These are phyloP conservation scores for Uloborus diversus DNA, from an alignment of 1,140 invertebrate genomes.

Conservation along the genomic window DNA sequence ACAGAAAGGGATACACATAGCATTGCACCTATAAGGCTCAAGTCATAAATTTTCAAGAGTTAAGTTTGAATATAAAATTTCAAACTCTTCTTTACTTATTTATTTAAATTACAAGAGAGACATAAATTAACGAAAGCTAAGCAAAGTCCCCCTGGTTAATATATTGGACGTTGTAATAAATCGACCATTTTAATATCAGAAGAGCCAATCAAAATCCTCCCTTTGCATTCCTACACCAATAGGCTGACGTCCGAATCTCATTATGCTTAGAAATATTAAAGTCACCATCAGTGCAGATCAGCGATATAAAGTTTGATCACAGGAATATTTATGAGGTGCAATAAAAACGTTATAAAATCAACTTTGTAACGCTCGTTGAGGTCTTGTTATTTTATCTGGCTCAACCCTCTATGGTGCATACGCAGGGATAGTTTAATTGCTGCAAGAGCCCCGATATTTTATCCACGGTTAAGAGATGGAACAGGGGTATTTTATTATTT, in stretches of 20 bases:
- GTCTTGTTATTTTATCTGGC: not conserved
- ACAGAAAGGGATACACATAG: no score
- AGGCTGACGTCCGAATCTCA: not conserved
- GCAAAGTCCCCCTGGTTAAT: not conserved
- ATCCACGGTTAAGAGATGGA: not conserved
- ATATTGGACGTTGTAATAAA: not conserved
- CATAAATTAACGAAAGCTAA: not conserved
- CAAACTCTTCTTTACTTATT: not conserved
- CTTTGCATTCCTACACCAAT: not conserved
- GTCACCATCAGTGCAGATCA: not conserved
- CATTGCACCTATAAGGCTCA: no score
- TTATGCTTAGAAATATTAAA: constrained; percentile 11
- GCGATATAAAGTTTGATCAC: constrained; percentile 13
- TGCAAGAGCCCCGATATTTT: not conserved
- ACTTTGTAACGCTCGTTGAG: not conserved
- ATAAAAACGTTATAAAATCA: constrained; percentile 33
- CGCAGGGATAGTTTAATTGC: not conserved
- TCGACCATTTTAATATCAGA: constrained; percentile 6
- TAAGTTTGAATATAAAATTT: not conserved
- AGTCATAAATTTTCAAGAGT: not conserved
- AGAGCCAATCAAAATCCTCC: not conserved
- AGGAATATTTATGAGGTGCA: constrained; percentile 23
- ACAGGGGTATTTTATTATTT: not conserved
- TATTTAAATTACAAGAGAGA: not conserved
- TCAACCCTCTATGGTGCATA: not conserved